Evolutionary conservation across 2,888 invertebrate species (phyloP).

Genomic region (Meiosimyza decipiens): DNA sequence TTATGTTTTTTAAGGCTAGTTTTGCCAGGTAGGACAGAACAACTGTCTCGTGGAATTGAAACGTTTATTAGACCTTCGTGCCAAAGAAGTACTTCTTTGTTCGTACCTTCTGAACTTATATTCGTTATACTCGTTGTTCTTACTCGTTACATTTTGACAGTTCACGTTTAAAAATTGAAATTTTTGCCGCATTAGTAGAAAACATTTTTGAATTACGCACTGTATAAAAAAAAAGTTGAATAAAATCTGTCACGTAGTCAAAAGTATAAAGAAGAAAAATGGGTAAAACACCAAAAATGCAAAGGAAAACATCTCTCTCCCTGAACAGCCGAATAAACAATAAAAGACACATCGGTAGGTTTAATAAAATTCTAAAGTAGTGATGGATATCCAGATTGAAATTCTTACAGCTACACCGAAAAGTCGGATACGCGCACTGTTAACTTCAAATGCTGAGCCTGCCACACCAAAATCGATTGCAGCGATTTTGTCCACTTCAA

Average conservation of each 20-base stretch:
- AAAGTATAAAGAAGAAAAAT: conserved; percentile 41
- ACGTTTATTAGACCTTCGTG: no score
- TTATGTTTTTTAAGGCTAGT: no score
- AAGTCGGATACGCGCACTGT: conserved; percentile 45
- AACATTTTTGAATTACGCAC: neutral
- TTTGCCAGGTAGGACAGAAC: no score
- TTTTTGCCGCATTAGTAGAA: conserved; percentile 2
- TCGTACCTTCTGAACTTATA: no score
- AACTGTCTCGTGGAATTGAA: no score
- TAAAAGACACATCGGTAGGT: conserved; percentile 55
- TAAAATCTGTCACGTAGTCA: neutral
- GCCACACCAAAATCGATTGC: conserved; percentile 16
- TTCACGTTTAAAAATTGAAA: neutral
- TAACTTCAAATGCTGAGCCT: conserved; percentile 1
- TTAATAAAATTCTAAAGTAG: neutral
- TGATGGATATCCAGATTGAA: neutral
- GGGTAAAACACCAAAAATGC: conserved; percentile 53
- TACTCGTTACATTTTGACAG: conserved; percentile 28
- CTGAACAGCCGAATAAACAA: conserved; percentile 53
- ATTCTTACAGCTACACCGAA: conserved; percentile 54
- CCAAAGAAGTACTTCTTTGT: no score
- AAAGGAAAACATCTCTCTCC: conserved; percentile 55
- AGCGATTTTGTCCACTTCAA: conserved; percentile 41
- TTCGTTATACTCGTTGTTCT: no score
- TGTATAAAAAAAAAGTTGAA: neutral